Evolutionary conservation across 2,888 invertebrate genomes (phyloP).

Genomic region (Nomada flava): DNA sequence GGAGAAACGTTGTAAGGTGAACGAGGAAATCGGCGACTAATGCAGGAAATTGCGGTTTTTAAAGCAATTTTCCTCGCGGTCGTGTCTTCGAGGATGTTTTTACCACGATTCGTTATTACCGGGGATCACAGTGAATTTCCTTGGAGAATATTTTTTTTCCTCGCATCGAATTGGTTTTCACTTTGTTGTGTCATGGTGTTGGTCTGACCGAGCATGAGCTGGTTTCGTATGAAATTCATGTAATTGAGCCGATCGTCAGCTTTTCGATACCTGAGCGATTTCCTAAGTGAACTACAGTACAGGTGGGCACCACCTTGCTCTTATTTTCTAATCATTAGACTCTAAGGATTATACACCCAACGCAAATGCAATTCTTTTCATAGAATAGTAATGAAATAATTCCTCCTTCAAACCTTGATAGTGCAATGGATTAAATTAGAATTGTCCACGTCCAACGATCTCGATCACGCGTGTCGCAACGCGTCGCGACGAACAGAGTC

Average conservation of each 20-base stretch:
- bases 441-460: constrained; percentile 5
- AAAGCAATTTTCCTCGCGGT: neutral
- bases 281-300: too few species aligned
- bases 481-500: constrained; percentile 24
- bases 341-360: too few species aligned
- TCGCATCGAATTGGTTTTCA: neutral
- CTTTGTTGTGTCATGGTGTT: neutral
- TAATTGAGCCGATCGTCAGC: neutral
- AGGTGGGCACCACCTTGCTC: too few species aligned
- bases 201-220: too few species aligned
- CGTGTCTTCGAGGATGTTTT: neutral
- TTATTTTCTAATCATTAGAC: too few species aligned
- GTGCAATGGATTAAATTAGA: neutral
- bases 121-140: neutral
- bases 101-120: neutral
- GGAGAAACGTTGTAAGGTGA: neutral
- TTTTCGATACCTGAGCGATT: too few species aligned
- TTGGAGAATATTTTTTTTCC: neutral
- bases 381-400: neutral
- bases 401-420: neutral
- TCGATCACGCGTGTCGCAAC: constrained; percentile 22
- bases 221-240: neutral
- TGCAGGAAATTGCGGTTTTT: constrained; percentile 5
- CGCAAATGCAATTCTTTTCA: too few species aligned
- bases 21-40: neutral